These are phyloP conservation scores for Germaria angustata DNA, from an alignment of 2,888 invertebrate genomes.

Conservation along the genomic window DNA sequence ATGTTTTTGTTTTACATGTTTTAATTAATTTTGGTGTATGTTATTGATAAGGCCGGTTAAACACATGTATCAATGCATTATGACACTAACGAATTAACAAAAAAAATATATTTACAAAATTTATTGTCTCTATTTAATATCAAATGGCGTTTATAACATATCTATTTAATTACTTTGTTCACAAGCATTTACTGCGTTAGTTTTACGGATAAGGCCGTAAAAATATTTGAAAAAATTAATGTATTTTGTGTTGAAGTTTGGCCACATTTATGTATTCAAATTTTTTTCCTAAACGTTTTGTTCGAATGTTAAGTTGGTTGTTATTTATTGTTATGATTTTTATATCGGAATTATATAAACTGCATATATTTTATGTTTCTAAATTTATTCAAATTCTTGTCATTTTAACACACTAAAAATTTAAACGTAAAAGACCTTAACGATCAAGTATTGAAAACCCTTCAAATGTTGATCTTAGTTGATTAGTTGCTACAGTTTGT, in stretches of 20 bases:
- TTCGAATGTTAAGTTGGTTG: background rate
- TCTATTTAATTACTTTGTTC: background rate
- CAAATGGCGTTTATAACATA: background rate
- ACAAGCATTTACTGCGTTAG: no score
- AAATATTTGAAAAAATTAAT: no score
- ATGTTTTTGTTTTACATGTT: background rate
- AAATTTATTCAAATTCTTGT: background rate
- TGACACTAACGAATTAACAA: background rate
- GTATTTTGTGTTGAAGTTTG: background rate
- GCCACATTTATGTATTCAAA: constrained; percentile 4
- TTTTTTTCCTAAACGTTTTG: background rate
- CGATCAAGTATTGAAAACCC: constrained; percentile 7
- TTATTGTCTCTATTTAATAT: background rate
- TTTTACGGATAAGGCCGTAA: no score
- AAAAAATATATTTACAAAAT: background rate
- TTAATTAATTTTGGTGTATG: no score
- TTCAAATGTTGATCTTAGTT: background rate
- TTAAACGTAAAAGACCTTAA: constrained; percentile 17
- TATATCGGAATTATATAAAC: background rate
- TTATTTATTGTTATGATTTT: constrained; percentile 4
- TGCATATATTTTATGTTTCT: background rate
- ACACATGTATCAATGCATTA: background rate
- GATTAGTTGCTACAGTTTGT: background rate
- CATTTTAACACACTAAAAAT: background rate
- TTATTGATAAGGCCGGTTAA: no score